Conservation (phyloP, 1,140 invertebrate genomes). For the Lepidurus arcticus region DNA sequence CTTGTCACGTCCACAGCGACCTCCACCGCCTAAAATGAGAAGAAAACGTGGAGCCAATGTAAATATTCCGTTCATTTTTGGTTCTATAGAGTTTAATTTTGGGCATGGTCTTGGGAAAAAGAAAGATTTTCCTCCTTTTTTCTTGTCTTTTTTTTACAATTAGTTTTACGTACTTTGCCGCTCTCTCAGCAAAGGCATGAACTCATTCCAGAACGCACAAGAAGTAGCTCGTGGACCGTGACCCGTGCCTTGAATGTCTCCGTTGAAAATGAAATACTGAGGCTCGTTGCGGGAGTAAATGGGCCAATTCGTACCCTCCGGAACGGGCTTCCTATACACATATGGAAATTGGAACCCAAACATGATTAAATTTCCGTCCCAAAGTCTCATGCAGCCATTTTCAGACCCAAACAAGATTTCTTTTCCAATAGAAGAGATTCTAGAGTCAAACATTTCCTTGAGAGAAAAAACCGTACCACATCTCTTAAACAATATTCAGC, state of each 20-base stretch:
- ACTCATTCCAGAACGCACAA: slow-evolving; percentile 93
- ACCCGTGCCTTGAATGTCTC: slow-evolving; percentile 54
- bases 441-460: too few relatives aligned
- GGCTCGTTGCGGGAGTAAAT: slow-evolving; percentile 74
- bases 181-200: slow-evolving; percentile 75
- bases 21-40: neutral
- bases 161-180: slow-evolving; percentile 53
- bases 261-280: slow-evolving; percentile 82
- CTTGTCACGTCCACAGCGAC: slow-evolving; percentile 9
- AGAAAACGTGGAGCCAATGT: neutral
- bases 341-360: neutral
- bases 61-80: too few relatives aligned
- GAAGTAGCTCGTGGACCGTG: slow-evolving; percentile 74
- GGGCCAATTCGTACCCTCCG: slow-evolving; percentile 78
- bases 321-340: slow-evolving; percentile 64
- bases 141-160: slow-evolving; percentile 12
- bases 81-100: too few relatives aligned
- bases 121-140: neutral
- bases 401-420: too few relatives aligned
- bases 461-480: too few relatives aligned
- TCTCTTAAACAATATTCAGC: too few relatives aligned
- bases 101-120: neutral
- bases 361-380: neutral
- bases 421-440: too few relatives aligned
- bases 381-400: neutral